phyloP scores from a whole-genome alignment of 2,113 vertebrate genomes.

The Dromiciops gliroides region DNA sequence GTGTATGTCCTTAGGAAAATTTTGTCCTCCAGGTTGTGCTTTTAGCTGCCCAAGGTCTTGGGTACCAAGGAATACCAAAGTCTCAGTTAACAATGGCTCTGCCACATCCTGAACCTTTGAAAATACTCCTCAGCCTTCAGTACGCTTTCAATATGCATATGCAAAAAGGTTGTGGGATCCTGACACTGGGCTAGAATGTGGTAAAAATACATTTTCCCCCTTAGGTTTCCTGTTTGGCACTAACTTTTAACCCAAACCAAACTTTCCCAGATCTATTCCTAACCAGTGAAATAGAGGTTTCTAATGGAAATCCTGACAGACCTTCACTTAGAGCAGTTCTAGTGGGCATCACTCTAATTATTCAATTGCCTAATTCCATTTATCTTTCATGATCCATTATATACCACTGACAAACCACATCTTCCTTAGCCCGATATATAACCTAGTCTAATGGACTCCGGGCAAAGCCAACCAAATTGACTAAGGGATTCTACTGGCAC shows the following conservation, averaged over 20 bases:
- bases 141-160: neutral
- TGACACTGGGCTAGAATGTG: neutral
- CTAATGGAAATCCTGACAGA: constrained; percentile 72
- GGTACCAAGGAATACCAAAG: neutral
- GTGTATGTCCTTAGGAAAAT: neutral
- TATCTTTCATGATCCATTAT: constrained; percentile 75
- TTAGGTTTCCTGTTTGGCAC: neutral
- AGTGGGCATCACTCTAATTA: constrained; percentile 54
- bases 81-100: neutral
- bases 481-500: constrained; percentile 44
- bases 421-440: constrained; percentile 46
- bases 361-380: constrained; percentile 68
- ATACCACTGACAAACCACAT: constrained; percentile 20
- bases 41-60: neutral
- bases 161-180: neutral
- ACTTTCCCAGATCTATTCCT: constrained; percentile 19
- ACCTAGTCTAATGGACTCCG: constrained; percentile 72
- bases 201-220: neutral
- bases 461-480: constrained; percentile 61
- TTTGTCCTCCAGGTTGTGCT: neutral
- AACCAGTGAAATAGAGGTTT: constrained; percentile 61
- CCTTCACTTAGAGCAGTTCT: constrained; percentile 65
- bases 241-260: constrained; percentile 40
- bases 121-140: neutral
- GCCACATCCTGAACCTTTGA: neutral